Evolutionary conservation across 2,888 invertebrate genomes (phyloP).

Genomic region (Sepiola atlantica): DNA sequence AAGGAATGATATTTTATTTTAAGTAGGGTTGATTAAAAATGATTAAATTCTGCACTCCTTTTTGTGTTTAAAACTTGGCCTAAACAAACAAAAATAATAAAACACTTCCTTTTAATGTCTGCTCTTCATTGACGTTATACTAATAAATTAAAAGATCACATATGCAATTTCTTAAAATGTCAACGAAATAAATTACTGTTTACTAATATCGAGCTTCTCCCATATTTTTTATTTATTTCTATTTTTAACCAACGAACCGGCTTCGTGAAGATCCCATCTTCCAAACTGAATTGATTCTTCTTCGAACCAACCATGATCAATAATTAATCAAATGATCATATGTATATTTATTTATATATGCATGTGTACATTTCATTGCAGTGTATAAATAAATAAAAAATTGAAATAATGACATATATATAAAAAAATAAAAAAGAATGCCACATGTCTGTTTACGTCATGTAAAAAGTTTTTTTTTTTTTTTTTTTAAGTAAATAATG

Average conservation of each 20-base stretch:
- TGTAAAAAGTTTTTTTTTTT: background rate
- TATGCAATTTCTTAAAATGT: background rate
- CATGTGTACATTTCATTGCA: background rate
- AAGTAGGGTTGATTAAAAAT: too few relatives aligned
- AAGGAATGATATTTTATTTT: too few relatives aligned
- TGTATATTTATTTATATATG: constrained; percentile 9
- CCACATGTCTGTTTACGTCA: background rate
- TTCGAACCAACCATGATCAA: background rate
- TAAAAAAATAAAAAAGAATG: too few relatives aligned
- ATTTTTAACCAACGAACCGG: too few relatives aligned
- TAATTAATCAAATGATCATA: too few relatives aligned
- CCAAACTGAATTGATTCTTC: background rate
- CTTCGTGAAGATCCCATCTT: background rate
- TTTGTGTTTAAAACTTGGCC: too few relatives aligned
- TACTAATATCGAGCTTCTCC: background rate
- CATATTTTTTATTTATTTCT: too few relatives aligned
- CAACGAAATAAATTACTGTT: background rate
- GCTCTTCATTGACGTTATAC: too few relatives aligned
- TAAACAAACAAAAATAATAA: too few relatives aligned
- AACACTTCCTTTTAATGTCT: too few relatives aligned
- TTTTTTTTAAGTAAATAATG: background rate
- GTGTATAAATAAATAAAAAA: background rate
- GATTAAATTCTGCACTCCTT: too few relatives aligned
- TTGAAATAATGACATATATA: background rate
- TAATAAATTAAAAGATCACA: background rate